Evolutionary conservation across 1,140 invertebrate genomes (phyloP).

Genomic region (Bemisia tabaci): DNA sequence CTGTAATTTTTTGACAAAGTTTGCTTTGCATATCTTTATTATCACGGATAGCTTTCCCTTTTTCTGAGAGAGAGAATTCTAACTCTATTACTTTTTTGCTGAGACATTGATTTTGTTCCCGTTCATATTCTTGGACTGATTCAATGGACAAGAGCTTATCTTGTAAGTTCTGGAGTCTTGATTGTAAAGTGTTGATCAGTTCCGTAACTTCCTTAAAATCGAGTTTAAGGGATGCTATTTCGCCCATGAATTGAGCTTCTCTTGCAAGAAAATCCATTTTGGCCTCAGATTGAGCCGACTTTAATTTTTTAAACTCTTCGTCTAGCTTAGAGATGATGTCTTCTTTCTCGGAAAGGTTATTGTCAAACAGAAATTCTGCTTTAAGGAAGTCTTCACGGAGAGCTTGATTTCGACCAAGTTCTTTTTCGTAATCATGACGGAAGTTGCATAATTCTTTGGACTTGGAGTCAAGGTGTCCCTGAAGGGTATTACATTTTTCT

Average conservation of each 20-base stretch:
- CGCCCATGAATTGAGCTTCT: no score
- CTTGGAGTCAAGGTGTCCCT: neutral
- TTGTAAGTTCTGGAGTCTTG: no score
- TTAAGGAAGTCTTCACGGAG: neutral
- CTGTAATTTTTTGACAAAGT: no score
- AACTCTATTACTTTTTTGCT: neutral
- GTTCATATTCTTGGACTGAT: neutral
- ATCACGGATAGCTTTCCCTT: no score
- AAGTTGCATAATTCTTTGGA: neutral
- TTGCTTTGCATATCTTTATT: no score
- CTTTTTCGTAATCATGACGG: neutral
- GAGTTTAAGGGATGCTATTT: no score
- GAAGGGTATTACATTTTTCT: neutral
- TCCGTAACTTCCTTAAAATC: no score
- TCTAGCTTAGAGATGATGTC: neutral
- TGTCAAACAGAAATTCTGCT: neutral
- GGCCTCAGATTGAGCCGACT: neutral
- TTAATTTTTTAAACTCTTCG: neutral
- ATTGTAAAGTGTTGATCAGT: no score
- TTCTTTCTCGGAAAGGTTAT: neutral
- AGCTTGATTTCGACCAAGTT: neutral
- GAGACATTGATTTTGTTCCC: neutral
- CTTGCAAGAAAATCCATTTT: no score
- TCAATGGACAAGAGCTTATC: neutral
- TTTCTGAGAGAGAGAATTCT: neutral